Conservation (phyloP, 2,113 vertebrate species). For the Xenopus laevis region DNA sequence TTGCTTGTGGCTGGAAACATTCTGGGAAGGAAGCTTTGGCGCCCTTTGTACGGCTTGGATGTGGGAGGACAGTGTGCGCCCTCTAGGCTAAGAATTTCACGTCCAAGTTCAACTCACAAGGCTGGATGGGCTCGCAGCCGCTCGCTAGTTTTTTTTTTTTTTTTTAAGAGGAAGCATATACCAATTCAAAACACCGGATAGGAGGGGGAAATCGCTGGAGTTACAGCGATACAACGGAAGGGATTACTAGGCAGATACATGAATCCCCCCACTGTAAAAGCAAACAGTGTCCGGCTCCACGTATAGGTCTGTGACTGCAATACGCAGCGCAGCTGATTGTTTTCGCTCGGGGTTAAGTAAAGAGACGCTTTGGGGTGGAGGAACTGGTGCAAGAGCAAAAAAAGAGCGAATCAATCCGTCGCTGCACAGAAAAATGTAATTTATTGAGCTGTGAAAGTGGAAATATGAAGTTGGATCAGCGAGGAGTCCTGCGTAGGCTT, state of each 20-base stretch:
- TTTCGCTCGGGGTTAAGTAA: not conserved
- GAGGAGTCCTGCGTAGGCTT: constrained; percentile 28
- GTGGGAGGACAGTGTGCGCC: constrained; percentile 70
- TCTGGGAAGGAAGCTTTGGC: constrained; percentile 72
- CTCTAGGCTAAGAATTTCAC: constrained; percentile 64
- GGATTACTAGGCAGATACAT: too few species aligned
- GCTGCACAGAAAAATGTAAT: constrained; percentile 6
- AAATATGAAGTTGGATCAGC: constrained; percentile 23
- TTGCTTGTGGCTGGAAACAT: constrained; percentile 60
- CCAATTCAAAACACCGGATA: too few species aligned
- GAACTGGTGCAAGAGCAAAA: not conserved
- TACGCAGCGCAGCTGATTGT: not conserved
- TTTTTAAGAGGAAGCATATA: too few species aligned
- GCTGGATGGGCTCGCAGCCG: not conserved
- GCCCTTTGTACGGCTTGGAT: constrained; percentile 72
- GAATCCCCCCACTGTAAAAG: too few species aligned
- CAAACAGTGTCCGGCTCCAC: too few species aligned
- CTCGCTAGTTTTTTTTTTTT: too few species aligned
- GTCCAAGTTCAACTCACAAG: constrained; percentile 61
- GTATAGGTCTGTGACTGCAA: not conserved
- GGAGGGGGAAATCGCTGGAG: too few species aligned
- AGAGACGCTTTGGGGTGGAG: not conserved
- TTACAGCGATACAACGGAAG: too few species aligned
- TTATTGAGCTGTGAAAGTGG: constrained; percentile 39
- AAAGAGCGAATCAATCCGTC: constrained; percentile 1